phyloP scores from a whole-genome alignment of 2,113 vertebrate genomes.

The Myrmecobius fasciatus region DNA sequence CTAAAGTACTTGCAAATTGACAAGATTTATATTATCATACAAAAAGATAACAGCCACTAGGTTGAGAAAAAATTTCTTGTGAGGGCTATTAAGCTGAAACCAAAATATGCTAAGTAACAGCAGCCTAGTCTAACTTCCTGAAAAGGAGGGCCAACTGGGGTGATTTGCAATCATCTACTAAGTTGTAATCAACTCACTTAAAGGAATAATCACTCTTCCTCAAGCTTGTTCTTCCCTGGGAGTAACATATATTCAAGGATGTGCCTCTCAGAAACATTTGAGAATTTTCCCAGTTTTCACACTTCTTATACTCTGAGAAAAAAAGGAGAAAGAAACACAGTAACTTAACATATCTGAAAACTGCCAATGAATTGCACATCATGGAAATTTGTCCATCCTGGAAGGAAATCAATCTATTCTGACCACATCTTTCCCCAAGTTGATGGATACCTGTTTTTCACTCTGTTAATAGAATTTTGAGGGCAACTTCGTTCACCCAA shows the following conservation, averaged over 20 bases:
- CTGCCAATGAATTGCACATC: background rate
- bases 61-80: background rate
- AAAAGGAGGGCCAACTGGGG: background rate
- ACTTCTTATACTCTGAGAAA: background rate
- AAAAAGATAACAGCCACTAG: background rate
- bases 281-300: background rate
- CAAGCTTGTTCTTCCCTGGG: background rate
- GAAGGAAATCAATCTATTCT: background rate
- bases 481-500: background rate
- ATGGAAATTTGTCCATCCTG: background rate
- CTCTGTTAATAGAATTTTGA: background rate
- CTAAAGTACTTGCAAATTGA: background rate
- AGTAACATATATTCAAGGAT: background rate
- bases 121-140: background rate
- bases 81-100: background rate
- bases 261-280: background rate
- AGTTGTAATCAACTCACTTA: background rate
- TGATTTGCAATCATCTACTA: background rate
- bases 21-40: background rate
- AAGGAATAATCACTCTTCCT: background rate
- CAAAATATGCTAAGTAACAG: background rate
- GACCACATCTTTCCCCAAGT: background rate
- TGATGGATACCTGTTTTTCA: background rate
- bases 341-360: background rate
- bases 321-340: background rate